Evolutionary conservation across 2,113 vertebrate species (phyloP).

Genomic region (Dunckerocampus dactyliophorus): DNA sequence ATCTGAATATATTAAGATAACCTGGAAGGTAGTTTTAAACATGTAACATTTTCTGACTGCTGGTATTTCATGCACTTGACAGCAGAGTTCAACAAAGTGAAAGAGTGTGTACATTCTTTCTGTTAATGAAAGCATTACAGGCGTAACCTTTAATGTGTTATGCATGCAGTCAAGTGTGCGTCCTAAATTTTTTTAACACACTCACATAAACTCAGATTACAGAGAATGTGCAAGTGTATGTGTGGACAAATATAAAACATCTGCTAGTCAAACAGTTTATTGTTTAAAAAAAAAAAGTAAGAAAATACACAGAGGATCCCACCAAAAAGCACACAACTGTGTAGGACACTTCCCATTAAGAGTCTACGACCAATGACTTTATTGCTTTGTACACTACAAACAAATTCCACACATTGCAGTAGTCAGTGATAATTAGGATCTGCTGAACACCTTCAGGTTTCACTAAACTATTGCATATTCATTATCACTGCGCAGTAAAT

Average conservation of each 20-base stretch:
- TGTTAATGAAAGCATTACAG: constrained; percentile 11
- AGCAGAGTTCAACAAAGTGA: constrained; percentile 4
- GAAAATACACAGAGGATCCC: constrained; percentile 42
- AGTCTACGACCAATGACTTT: constrained; percentile 35
- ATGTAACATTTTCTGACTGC: not conserved
- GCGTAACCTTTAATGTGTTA: constrained; percentile 5
- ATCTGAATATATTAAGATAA: not conserved
- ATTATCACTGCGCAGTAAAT: constrained; percentile 37
- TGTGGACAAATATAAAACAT: constrained; percentile 47
- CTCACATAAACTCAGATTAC: constrained; percentile 10
- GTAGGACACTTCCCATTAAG: constrained; percentile 58
- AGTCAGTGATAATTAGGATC: constrained; percentile 63
- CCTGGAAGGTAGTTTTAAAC: not conserved
- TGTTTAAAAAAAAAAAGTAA: constrained; percentile 30
- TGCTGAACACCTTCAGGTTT: constrained; percentile 50
- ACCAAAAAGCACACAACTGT: constrained; percentile 53
- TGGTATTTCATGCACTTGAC: constrained; percentile 5
- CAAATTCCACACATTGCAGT: constrained; percentile 57
- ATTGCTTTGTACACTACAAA: constrained; percentile 63
- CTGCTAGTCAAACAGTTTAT: constrained; percentile 46
- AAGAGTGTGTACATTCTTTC: constrained; percentile 7
- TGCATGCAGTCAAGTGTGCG: constrained; percentile 3
- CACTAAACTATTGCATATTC: constrained; percentile 44
- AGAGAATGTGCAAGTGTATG: constrained; percentile 15
- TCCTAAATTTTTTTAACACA: constrained; percentile 10